Evolutionary conservation across 2,888 invertebrate species (phyloP), one percentile per base, ranked within the genome.

Genomic region (Cryptophagus acutangulus): DNA sequence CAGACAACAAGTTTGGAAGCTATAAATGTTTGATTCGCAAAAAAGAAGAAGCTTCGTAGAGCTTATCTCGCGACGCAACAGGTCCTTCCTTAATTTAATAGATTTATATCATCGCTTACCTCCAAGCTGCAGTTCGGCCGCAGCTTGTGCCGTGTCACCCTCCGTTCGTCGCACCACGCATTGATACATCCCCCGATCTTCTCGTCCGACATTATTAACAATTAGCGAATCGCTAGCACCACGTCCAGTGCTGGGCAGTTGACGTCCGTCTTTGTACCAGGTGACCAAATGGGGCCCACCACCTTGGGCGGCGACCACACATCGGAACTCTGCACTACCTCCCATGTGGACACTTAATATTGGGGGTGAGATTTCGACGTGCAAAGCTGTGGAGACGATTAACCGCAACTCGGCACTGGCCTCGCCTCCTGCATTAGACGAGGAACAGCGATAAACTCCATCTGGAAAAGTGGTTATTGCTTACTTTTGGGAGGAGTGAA

Each of bases 161-260:
- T 84, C 83, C 18, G 81, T 75, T 48, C 83, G 71, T 45, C 82
- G 70, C 4, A 82, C 84, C 46, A 84, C 74, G 63, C 84, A 85
- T 63, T 84, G 84, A 63, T 84, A 84, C 82, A 84, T 84, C 53
- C 84, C 84, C 43, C 82, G 74, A 62, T 84, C 84, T 57, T 84
- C 83, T 37, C 83, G 71, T 25, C 79, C 79, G 28, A 84, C 82
- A 41, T 80, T 78, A 49, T 77, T 76, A 52, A 84, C 74, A 36
- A 80, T 71, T 37, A 84, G 62, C 24, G 78, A 74, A 55, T 83
- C 82, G 33, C 77, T 75, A 36, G 74, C 72, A 45, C 79, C 78
- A 48, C 82, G 72, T 4, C 81, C 80, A 3, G 81, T 77, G 40
- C 77, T 79, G 1, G 81, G 81, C 51, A 82, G 65, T 62, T 80